Evolutionary conservation across 2,888 invertebrate genomes (phyloP).

Genomic region (Papilio elwesi): DNA sequence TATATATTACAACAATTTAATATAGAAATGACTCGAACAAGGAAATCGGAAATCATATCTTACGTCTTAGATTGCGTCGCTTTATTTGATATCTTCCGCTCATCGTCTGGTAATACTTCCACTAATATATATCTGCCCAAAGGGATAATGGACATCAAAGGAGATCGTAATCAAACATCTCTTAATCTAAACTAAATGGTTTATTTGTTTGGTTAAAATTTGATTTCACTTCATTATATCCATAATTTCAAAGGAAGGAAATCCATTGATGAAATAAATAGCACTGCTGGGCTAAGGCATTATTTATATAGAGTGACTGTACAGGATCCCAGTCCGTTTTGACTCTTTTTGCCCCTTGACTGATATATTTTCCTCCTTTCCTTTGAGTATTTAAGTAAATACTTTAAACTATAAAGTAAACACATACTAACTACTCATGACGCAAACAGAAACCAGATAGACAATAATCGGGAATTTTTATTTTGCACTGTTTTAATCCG

Average conservation of each 20-base stretch:
- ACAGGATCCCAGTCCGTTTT: not conserved
- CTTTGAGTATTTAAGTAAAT: no score
- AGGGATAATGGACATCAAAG: slow-evolving; percentile 13
- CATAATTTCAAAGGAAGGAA: not conserved
- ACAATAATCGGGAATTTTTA: no score
- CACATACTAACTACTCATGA: no score
- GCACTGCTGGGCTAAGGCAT: no score
- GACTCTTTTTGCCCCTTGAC: no score
- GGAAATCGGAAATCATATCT: not conserved
- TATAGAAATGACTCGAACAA: not conserved
- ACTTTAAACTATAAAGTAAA: no score
- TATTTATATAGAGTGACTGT: not conserved
- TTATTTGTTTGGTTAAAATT: not conserved
- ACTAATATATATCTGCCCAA: not conserved
- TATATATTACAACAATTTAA: not conserved
- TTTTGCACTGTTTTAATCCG: no score
- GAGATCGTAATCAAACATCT: not conserved
- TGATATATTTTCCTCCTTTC: no score
- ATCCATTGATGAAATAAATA: not conserved
- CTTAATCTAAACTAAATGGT: not conserved
- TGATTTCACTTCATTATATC: not conserved
- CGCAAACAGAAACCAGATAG: no score
- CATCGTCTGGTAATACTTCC: not conserved
- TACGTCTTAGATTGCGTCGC: not conserved
- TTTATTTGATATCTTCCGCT: not conserved